A percentile compares a stretch with the other conserved stretches of the same genome.
Evolutionary conservation across 2,888 invertebrate species (phyloP).

Genomic region (Xestia rhomboidea): DNA sequence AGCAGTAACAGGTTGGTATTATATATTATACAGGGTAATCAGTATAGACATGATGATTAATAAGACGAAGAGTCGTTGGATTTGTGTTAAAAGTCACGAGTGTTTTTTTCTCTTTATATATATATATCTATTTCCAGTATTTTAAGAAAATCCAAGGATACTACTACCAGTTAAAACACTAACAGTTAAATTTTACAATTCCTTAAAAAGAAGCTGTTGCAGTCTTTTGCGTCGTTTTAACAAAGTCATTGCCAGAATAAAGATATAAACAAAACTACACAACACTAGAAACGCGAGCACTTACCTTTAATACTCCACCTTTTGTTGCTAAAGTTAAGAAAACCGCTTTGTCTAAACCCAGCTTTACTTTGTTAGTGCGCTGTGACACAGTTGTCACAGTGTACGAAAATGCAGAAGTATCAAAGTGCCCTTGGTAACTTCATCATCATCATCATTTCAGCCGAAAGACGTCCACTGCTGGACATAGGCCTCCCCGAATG

Average conservation of each 20-base stretch:
- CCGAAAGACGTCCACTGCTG: too few species aligned
- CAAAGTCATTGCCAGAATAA: conserved; percentile 22
- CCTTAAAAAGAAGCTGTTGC: background rate
- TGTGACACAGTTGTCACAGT: conserved; percentile 12
- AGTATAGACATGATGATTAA: background rate
- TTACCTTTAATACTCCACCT: conserved; percentile 47
- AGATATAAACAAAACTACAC: conserved; percentile 30
- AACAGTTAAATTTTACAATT: background rate
- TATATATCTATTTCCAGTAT: background rate
- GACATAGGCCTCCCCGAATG: too few species aligned
- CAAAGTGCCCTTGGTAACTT: background rate
- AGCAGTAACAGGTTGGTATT: too few species aligned
- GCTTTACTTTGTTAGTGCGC: conserved; percentile 41
- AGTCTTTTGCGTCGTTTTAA: background rate
- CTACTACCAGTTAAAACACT: background rate
- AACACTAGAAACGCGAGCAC: conserved; percentile 43
- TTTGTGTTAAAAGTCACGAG: background rate
- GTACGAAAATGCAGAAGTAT: conserved; percentile 15
- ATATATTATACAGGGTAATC: background rate
- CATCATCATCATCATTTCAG: too few species aligned
- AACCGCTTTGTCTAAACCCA: conserved; percentile 54
- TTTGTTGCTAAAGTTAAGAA: conserved; percentile 48
- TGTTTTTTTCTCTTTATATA: too few species aligned
- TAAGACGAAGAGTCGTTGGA: background rate
- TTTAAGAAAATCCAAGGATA: background rate